Evolutionary conservation across 2,888 invertebrate species (phyloP).

Genomic region (Tholera decimalis): DNA sequence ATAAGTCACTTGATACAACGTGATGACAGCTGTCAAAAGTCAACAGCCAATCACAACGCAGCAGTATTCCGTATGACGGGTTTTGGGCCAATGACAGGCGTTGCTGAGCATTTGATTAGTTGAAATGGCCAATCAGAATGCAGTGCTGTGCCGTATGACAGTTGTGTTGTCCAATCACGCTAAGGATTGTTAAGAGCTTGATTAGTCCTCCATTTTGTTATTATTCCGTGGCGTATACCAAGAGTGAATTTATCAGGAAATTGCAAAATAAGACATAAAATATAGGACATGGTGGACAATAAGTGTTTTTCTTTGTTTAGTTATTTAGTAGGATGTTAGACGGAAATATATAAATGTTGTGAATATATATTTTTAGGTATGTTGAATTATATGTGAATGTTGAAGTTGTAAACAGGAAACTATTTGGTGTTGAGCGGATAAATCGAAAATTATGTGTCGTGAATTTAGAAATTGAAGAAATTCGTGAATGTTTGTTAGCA

Average conservation of each 20-base stretch:
- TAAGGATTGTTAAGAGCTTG: not conserved
- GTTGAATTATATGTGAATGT: slow-evolving; percentile 13
- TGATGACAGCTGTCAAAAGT: slow-evolving; percentile 7
- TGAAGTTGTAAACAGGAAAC: not conserved
- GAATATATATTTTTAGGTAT: slow-evolving; percentile 14
- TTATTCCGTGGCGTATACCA: slow-evolving; percentile 12
- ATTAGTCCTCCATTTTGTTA: slow-evolving; percentile 25
- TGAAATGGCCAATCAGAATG: not conserved
- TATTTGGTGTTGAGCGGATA: slow-evolving; percentile 3
- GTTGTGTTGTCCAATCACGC: not conserved
- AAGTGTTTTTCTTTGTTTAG: slow-evolving; percentile 11
- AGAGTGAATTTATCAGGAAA: not conserved
- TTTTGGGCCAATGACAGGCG: slow-evolving; percentile 3
- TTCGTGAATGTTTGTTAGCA: not conserved
- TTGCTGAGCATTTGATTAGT: not conserved
- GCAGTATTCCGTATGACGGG: not conserved
- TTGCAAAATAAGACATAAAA: not conserved
- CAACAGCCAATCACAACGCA: slow-evolving; percentile 19
- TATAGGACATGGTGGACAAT: slow-evolving; percentile 14
- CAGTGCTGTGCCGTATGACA: not conserved
- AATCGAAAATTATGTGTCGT: not conserved
- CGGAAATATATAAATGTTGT: slow-evolving; percentile 50
- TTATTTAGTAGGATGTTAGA: slow-evolving; percentile 33
- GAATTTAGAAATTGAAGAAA: not conserved
- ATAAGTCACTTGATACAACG: slow-evolving; percentile 27